phyloP scores from a whole-genome alignment of 1,140 invertebrate genomes.

The Daktulosphaira vitifoliae region DNA sequence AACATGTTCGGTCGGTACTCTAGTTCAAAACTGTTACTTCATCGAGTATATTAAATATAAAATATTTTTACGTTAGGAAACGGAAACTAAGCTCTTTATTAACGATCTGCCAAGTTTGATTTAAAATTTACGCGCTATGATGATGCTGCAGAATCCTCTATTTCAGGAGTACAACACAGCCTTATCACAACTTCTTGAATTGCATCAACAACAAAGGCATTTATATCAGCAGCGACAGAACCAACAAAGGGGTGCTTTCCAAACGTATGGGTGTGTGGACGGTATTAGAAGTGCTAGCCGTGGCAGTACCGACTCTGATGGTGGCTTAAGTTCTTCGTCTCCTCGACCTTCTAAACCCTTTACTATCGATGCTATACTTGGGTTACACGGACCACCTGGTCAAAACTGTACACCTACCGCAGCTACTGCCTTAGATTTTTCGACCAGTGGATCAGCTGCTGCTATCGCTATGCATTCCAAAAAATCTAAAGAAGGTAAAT shows the following conservation, averaged over 20 bases:
- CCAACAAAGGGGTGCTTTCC: neutral
- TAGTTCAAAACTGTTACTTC: too few species aligned
- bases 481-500: conserved; percentile 15
- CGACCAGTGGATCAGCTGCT: conserved; percentile 8
- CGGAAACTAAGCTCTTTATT: neutral
- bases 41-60: too few species aligned
- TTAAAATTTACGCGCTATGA: conserved; percentile 1
- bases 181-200: conserved; percentile 24
- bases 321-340: conserved; percentile 13
- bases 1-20: neutral
- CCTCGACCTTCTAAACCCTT: conserved; percentile 52
- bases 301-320: conserved; percentile 30
- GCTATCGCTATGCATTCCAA: neutral
- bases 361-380: conserved; percentile 72
- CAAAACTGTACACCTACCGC: neutral
- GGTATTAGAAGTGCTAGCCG: conserved; percentile 18
- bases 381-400: conserved; percentile 45
- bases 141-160: conserved; percentile 33
- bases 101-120: neutral
- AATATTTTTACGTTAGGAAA: neutral
- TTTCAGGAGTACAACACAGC: conserved; percentile 33
- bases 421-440: conserved; percentile 29
- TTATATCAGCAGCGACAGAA: neutral
- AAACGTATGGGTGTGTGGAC: conserved; percentile 3
- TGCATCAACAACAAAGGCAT: conserved; percentile 22